These are phyloP conservation scores for Dipodomys stephensi DNA, from an alignment of 2,113 vertebrate species.

Conservation along the genomic window DNA sequence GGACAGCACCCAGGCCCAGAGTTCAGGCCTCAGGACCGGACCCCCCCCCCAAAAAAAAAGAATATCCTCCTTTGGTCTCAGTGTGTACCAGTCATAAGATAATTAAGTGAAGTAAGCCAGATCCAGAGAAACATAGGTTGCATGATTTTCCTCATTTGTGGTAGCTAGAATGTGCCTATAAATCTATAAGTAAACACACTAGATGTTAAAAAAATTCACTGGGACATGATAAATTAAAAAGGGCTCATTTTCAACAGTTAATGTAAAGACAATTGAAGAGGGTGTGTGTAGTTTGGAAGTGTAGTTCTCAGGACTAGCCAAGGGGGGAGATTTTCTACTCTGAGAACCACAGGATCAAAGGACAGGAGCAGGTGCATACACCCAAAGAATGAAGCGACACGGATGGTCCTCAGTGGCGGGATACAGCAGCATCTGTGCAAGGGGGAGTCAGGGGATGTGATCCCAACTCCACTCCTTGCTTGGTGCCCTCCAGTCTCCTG, in stretches of 20 bases:
- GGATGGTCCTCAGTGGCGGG: neutral
- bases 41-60: too few species aligned
- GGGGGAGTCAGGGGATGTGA: neutral
- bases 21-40: too few species aligned
- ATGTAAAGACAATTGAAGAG: neutral
- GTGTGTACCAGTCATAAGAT: too few species aligned
- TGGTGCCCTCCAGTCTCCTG: neutral
- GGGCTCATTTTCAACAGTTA: neutral
- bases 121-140: too few species aligned
- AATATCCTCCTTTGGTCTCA: too few species aligned
- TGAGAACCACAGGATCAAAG: neutral
- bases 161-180: too few species aligned
- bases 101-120: too few species aligned
- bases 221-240: too few species aligned
- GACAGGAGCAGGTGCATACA: neutral
- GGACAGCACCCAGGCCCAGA: too few species aligned
- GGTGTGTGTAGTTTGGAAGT: neutral
- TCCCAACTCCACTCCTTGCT: neutral
- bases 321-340: neutral
- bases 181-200: too few species aligned
- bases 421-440: neutral
- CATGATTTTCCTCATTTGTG: too few species aligned
- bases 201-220: too few species aligned
- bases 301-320: neutral
- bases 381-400: rapidly evolving